Conservation (phyloP, 2,797 vertebrate genomes). For the Telmatherina bonti region DNA sequence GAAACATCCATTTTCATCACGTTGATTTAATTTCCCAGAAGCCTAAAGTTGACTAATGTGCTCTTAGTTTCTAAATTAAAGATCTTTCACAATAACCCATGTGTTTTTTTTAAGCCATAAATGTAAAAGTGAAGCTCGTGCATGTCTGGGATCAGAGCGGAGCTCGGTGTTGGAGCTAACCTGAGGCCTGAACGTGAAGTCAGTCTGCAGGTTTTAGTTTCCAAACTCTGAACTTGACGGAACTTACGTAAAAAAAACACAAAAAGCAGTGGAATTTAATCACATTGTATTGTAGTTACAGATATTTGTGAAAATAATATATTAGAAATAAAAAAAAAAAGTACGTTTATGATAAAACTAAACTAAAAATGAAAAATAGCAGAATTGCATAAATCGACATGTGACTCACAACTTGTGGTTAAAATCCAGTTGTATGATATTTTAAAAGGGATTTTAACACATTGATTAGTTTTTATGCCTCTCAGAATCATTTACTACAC, state of each 20-base stretch:
- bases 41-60: too few relatives aligned
- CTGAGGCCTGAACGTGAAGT: background rate
- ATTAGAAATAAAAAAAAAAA: background rate
- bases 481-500: too few relatives aligned
- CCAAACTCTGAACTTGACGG: background rate
- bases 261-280: background rate
- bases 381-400: background rate
- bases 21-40: background rate
- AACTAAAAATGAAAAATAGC: background rate
- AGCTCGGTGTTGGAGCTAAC: background rate
- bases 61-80: too few relatives aligned
- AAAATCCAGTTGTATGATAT: background rate
- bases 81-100: too few relatives aligned
- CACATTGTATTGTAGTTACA: too few relatives aligned
- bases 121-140: background rate
- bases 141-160: background rate
- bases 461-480: too few relatives aligned
- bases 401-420: background rate
- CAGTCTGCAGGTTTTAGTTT: background rate
- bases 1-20: too few relatives aligned
- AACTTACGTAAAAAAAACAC: background rate
- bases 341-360: background rate
- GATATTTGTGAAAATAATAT: background rate
- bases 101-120: background rate
- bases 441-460: too few relatives aligned